Evolutionary conservation across 2,113 vertebrate genomes (phyloP), one percentile per base, ranked within the genome.

Genomic region (Solea solea): DNA sequence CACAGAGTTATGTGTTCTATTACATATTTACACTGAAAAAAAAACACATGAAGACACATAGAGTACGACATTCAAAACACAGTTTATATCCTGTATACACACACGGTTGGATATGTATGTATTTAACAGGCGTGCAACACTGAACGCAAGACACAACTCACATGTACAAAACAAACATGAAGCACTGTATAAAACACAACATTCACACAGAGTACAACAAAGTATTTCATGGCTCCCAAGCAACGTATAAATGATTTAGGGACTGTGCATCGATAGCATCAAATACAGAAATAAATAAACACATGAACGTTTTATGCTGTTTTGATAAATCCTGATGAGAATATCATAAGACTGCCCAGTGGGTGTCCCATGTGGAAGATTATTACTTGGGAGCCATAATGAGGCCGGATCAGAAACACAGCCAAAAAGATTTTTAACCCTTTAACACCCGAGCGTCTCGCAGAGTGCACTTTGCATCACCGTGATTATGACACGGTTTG

Each of bases 351-450:
- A 51, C 40, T 78, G 70, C 73, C 76, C 79, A 80, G 64, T 71
- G 76, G 64, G 77, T 54, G 72, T 65, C 69, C 69, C 63, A 42
- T 70, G 62, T 69, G 58, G 64, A 46, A 71, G 64, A 74, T 56
- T 72, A 44, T 63, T 63, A 75, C 76, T 83, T 80, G 83, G 84
- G 72, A 92, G 81, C 80, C 84, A 89, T 72, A 72, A 68, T 60
- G 54, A 71, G 42, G 51, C 50, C 52, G 51, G 57, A 76, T 71
- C 62, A 80, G 69, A 71, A 25, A 77, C 54, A 64, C 70, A 65
- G 44, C 49, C 46, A 40, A 67, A 80, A 56, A 46, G 21, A 21
- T 21, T 21, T 21, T 21, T 21, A 21, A 21, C 21, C 21, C 21
- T 21, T 21, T 21, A 21, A 21, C 21, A 21, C 21, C 21, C 21